These are phyloP conservation scores for Allobates femoralis DNA, from an alignment of 2,797 vertebrate species.

Conservation along the genomic window DNA sequence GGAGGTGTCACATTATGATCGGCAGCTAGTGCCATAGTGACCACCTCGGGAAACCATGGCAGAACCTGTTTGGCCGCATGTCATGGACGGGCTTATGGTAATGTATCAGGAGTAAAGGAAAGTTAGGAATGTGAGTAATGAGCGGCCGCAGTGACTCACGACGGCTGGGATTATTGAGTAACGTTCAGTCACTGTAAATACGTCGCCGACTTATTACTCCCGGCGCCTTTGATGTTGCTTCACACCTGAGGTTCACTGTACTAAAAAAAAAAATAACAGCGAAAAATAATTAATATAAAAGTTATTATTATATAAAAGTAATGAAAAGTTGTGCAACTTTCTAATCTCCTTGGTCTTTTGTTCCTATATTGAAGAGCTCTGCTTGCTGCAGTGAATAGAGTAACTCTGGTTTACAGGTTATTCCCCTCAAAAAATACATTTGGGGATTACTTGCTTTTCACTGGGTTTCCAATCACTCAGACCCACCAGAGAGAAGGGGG, in stretches of 20 bases:
- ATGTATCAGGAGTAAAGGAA: neutral
- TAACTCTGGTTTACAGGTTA: too few species aligned
- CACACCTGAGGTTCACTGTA: neutral
- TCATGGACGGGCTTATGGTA: neutral
- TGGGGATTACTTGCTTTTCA: too few species aligned
- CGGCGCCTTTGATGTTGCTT: neutral
- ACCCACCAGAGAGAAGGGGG: too few species aligned
- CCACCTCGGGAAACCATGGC: neutral
- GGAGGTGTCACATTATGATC: neutral
- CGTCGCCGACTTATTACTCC: neutral
- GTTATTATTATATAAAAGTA: too few species aligned
- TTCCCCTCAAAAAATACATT: too few species aligned
- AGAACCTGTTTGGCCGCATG: neutral
- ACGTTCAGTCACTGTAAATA: slow-evolving; percentile 1
- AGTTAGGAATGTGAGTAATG: slow-evolving; percentile 12
- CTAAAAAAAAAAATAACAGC: too few species aligned
- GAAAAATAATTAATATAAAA: too few species aligned
- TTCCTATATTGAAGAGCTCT: too few species aligned
- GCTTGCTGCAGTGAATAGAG: too few species aligned
- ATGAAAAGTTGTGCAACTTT: too few species aligned
- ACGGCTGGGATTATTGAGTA: slow-evolving; percentile 20
- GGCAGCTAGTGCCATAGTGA: neutral
- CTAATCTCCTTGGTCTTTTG: too few species aligned
- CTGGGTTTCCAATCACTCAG: too few species aligned
- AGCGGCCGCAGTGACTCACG: slow-evolving; percentile 4